phyloP scores from a whole-genome alignment of 2,888 invertebrate genomes.

The Kuschelorhynchus macadamiae region DNA sequence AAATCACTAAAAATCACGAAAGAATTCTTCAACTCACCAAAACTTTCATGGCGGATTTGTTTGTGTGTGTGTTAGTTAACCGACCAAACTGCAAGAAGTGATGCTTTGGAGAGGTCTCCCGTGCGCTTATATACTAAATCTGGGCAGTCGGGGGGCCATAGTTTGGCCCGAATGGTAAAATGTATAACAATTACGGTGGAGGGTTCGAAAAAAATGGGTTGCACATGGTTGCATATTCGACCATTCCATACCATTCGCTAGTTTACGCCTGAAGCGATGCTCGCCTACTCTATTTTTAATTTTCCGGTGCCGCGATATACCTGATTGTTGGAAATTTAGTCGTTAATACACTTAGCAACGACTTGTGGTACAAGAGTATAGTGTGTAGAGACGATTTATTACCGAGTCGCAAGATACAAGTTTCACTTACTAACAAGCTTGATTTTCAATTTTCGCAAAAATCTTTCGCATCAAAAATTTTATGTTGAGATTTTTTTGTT shows the following conservation, averaged over 20 bases:
- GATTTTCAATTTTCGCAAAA: no score
- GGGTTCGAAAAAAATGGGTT: conserved; percentile 46
- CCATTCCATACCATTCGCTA: conserved; percentile 35
- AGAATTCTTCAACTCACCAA: conserved; percentile 42
- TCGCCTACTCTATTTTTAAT: conserved; percentile 45
- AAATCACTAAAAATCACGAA: conserved; percentile 13
- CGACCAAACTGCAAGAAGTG: conserved; percentile 52
- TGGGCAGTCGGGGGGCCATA: conserved; percentile 30
- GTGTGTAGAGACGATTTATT: no score
- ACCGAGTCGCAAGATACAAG: no score
- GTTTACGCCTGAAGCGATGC: conserved; percentile 35
- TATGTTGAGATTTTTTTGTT: no score
- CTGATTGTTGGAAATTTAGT: conserved; percentile 25
- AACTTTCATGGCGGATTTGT: conserved; percentile 47
- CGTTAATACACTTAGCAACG: no score
- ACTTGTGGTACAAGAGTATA: no score
- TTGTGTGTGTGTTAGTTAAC: conserved; percentile 33
- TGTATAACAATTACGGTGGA: conserved; percentile 48
- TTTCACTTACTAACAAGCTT: no score
- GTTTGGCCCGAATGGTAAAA: conserved; percentile 42
- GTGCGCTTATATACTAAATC: conserved; percentile 46
- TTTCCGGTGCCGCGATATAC: conserved; percentile 24
- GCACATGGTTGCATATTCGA: conserved; percentile 46
- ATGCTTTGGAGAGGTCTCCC: conserved; percentile 47
- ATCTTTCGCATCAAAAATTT: no score